These are phyloP conservation scores for Rousettus leschenaultii DNA, from an alignment of 2,113 vertebrate genomes.

Conservation along the genomic window DNA sequence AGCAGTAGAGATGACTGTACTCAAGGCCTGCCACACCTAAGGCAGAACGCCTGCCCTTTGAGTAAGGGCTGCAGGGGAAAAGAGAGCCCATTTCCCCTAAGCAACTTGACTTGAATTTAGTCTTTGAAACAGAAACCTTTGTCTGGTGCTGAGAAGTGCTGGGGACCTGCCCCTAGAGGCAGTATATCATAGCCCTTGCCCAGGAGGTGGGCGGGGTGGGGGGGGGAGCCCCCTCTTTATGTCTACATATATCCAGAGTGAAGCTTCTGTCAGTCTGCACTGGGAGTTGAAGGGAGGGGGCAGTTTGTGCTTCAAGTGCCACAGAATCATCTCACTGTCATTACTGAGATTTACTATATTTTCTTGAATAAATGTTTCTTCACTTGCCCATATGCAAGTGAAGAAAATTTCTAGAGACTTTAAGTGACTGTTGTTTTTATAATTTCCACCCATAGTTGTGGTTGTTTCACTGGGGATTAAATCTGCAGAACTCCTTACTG, in stretches of 20 bases:
- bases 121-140: neutral
- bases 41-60: neutral
- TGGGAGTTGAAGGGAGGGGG: no score
- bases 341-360: neutral
- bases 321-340: neutral
- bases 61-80: neutral
- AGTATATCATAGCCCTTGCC: neutral
- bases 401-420: neutral
- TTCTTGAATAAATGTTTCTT: slow-evolving; percentile 23
- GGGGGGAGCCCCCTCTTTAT: neutral
- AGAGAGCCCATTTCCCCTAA: neutral
- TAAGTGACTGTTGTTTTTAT: neutral
- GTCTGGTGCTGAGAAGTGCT: neutral
- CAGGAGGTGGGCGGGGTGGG: neutral
- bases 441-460: neutral
- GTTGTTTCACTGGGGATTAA: neutral
- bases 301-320: neutral
- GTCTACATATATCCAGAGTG: neutral
- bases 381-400: neutral
- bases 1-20: neutral
- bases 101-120: neutral
- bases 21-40: neutral
- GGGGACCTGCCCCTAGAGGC: neutral
- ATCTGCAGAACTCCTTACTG: neutral
- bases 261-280: neutral